Evolutionary conservation across 2,113 vertebrate genomes (phyloP).

Genomic region (Machaerirhynchus nigripectus): DNA sequence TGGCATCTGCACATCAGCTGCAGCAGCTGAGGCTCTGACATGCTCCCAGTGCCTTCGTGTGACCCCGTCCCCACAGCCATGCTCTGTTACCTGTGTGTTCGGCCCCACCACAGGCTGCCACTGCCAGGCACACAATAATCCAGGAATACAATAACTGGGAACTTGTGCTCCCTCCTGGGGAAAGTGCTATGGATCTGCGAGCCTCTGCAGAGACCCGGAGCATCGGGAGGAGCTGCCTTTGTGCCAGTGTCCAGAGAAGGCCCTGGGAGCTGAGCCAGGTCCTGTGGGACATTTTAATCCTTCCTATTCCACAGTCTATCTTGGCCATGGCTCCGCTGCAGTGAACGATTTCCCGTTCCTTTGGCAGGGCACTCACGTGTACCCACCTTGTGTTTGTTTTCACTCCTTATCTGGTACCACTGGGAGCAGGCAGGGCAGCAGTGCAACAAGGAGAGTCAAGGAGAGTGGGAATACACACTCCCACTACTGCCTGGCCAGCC

Average conservation of each 20-base stretch:
- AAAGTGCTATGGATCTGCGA: neutral
- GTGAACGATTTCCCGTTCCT: neutral
- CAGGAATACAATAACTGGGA: neutral
- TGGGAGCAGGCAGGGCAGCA: neutral
- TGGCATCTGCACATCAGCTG: conserved; percentile 31
- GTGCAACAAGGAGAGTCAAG: neutral
- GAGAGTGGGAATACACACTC: neutral
- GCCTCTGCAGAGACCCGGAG: neutral
- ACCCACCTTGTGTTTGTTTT: neutral
- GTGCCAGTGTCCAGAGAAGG: neutral
- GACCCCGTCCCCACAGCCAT: neutral
- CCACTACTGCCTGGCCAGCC: neutral
- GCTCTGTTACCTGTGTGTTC: neutral
- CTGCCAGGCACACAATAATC: neutral
- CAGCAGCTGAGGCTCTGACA: neutral
- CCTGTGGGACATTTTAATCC: neutral
- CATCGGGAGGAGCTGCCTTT: neutral
- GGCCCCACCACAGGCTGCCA: neutral
- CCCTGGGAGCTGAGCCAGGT: neutral
- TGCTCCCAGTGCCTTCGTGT: neutral
- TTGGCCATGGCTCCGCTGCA: neutral
- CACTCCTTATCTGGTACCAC: neutral
- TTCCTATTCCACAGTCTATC: neutral
- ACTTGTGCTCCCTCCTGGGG: neutral
- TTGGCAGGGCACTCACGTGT: neutral